A percentile compares a stretch with the other conserved stretches of the same genome.
These are phyloP conservation scores for Frankliniella intonsa DNA, from an alignment of 2,888 invertebrate genomes.

Conservation along the genomic window DNA sequence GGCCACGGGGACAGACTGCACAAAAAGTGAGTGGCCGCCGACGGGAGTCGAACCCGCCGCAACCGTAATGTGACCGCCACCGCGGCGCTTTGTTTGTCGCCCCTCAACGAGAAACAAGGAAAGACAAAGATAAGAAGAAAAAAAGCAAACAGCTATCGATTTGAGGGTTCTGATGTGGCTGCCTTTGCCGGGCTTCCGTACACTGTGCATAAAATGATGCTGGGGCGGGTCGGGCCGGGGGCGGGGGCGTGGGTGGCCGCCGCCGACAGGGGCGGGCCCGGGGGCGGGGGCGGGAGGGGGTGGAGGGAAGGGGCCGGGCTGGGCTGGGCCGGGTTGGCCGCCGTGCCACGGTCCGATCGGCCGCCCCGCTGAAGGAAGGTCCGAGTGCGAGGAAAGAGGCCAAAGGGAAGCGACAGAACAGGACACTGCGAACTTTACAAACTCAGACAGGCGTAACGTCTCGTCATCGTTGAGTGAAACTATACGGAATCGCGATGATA, in stretches of 20 bases:
- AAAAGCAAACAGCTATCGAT: conserved; percentile 26
- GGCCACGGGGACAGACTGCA: neutral
- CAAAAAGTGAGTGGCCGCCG: conserved; percentile 24
- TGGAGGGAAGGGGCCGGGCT: neutral
- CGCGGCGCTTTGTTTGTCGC: neutral
- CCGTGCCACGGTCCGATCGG: no score
- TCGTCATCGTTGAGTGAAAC: no score
- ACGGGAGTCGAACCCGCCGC: neutral
- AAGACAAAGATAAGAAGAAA: conserved; percentile 18
- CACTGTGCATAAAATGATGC: conserved; percentile 25
- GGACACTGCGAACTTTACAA: no score
- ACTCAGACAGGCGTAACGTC: no score
- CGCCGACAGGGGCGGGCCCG: neutral
- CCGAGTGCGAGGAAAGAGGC: no score
- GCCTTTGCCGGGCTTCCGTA: neutral
- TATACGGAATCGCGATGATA: no score
- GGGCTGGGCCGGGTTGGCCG: neutral
- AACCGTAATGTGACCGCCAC: neutral
- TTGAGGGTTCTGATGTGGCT: conserved; percentile 26
- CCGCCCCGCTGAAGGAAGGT: no score
- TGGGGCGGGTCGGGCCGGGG: neutral
- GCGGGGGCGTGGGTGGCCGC: neutral
- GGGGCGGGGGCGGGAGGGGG: neutral
- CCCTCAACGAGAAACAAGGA: conserved; percentile 12
- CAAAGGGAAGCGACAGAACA: no score